Base-by-base conservation (phyloP, 1,140 invertebrate genomes). In the Apis cerana region DNA sequence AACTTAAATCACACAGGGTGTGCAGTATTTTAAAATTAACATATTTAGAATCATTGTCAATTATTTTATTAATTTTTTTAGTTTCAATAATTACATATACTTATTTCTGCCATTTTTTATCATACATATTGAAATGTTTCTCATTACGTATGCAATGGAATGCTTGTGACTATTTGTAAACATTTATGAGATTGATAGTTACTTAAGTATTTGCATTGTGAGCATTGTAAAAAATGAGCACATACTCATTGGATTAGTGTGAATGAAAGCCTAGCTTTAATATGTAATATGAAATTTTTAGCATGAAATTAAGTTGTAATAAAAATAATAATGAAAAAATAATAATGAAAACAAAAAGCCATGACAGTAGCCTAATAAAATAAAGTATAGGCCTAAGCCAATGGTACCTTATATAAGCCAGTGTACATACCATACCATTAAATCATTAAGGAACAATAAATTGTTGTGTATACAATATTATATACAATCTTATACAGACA, bases 381-480 rank as follows among this genome's bases (percentile, higher is more conserved):
- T 71, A 75, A 89, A 90, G 68, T 83, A 75, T 89, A 86, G 90
- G 91, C 90, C 90, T 91, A 91, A 84, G 89, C 89, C 89, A 82
- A 89, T 80, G 83, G 86, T 90, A 91, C 89, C 89, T 91, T 90
- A 89, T 84, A 87, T 90, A 87, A 91, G 77, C 83, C 86, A 90
- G 72, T 91, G 91, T 91, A 91, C 65, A 90, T 91, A 91, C 54
- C 82, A 90, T 89, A 91, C 88, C 90, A 88, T 90, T 90, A 90
- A 76, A 80, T 67, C 48, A 82, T 72, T 90, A 91, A 85, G 86
- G 65, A 83, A 85, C 83, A 86, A 88, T 91, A 77, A 91, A 85
- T 85, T 82, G 87, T 89, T 83, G 84, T 87, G 76, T 86, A 89
- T 75, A 86, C 82, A 89, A 87, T 67, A 82, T 81, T 75, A 81